phyloP scores from a whole-genome alignment of 1,140 invertebrate genomes.

The Bathynomus jamesi region DNA sequence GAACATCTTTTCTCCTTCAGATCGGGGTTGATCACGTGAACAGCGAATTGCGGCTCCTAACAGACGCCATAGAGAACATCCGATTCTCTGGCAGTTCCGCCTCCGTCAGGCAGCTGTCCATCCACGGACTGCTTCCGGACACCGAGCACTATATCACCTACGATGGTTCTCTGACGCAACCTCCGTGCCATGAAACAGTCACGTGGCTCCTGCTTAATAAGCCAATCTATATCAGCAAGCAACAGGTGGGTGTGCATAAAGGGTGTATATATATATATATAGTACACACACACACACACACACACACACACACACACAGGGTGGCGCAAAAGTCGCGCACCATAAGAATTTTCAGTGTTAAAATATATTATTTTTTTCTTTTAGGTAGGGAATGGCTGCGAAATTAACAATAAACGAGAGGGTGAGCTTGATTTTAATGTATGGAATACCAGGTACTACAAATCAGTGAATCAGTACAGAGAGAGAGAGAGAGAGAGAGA shows the following conservation, averaged over 20 bases:
- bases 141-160: constrained; percentile 95
- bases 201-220: constrained; percentile 95
- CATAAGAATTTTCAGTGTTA: too few relatives aligned
- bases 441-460: too few relatives aligned
- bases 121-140: constrained; percentile 76
- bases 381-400: too few relatives aligned
- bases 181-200: constrained; percentile 83
- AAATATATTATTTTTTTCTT: too few relatives aligned
- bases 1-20: too few relatives aligned
- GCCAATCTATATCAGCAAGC: constrained; percentile 88
- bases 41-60: constrained; percentile 73
- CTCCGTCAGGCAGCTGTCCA: constrained; percentile 68
- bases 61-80: constrained; percentile 77
- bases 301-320: constrained; percentile 1
- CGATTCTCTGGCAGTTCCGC: constrained; percentile 68
- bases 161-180: constrained; percentile 93
- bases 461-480: too few relatives aligned
- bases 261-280: not conserved
- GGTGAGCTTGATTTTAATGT: too few relatives aligned
- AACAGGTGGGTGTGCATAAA: constrained; percentile 46
- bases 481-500: too few relatives aligned
- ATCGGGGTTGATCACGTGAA: constrained; percentile 60
- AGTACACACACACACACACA: not conserved
- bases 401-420: too few relatives aligned
- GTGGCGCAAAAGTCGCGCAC: too few relatives aligned